Evolutionary conservation across 2,113 vertebrate genomes (phyloP).

Genomic region (Pristiophorus japonicus): DNA sequence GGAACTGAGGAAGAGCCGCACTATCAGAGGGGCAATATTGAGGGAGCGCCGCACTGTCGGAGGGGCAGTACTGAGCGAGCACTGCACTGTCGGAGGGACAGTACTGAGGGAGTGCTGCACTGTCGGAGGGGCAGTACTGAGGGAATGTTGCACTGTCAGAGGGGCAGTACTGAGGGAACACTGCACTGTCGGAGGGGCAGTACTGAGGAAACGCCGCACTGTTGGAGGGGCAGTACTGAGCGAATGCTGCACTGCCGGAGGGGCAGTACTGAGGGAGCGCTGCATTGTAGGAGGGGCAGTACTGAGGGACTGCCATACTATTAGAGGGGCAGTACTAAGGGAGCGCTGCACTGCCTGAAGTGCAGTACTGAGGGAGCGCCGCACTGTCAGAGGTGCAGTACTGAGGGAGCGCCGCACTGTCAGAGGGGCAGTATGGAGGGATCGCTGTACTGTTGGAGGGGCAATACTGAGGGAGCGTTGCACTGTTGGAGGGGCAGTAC

Average conservation of each 20-base stretch:
- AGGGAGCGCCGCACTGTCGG: background rate
- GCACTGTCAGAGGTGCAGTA: background rate
- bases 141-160: background rate
- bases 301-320: background rate
- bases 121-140: background rate
- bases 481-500: background rate
- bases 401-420: background rate
- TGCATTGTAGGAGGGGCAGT: background rate
- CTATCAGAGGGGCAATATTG: background rate
- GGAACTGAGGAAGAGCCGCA: background rate
- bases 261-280: background rate
- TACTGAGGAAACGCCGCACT: background rate
- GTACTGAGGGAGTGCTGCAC: background rate
- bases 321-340: background rate
- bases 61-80: background rate
- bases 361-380: background rate
- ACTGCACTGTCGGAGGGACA: background rate
- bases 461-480: background rate
- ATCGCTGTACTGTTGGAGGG: background rate
- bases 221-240: background rate
- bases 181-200: background rate
- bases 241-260: too few species aligned
- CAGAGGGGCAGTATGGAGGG: background rate
- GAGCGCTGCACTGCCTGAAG: too few species aligned
- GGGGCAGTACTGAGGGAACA: background rate